Evolutionary conservation across 2,888 invertebrate genomes (phyloP).

Genomic region (Gastrophysa polygoni): DNA sequence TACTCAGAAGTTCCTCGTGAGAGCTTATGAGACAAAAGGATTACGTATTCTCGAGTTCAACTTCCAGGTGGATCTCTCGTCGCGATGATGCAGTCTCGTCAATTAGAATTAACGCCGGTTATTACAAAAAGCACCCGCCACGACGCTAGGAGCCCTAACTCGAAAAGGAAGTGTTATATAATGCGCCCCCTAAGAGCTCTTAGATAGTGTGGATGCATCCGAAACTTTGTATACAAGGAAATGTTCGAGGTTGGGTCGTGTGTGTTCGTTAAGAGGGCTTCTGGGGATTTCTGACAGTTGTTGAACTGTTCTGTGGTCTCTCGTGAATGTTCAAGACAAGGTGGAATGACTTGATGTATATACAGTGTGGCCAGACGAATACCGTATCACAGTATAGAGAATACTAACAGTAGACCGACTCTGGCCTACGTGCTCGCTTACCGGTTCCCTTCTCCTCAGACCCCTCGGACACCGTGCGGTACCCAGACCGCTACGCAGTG

Average conservation of each 20-base stretch:
- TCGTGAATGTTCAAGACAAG: conserved; percentile 35
- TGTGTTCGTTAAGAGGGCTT: conserved; percentile 33
- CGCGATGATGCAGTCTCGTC: conserved; percentile 34
- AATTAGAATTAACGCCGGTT: conserved; percentile 36
- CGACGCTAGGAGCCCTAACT: conserved; percentile 23
- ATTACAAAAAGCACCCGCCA: conserved; percentile 33
- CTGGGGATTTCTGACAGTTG: conserved; percentile 17
- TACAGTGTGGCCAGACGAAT: conserved; percentile 20
- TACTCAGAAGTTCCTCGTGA: too few species aligned
- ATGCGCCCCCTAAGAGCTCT: conserved; percentile 42
- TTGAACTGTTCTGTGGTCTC: conserved; percentile 16
- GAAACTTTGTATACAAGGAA: conserved; percentile 36
- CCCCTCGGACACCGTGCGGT: too few species aligned
- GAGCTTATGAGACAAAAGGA: neutral
- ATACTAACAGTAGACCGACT: too few species aligned
- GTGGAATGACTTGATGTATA: conserved; percentile 20
- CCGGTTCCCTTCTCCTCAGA: too few species aligned
- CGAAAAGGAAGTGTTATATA: conserved; percentile 35
- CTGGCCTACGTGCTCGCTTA: too few species aligned
- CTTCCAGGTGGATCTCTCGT: conserved; percentile 1
- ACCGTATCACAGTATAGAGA: too few species aligned
- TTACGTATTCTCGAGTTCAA: conserved; percentile 3
- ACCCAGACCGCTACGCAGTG: too few species aligned
- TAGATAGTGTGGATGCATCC: conserved; percentile 29
- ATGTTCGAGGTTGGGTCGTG: conserved; percentile 14